These are phyloP conservation scores for Percopsis omiscomaycus DNA, from an alignment of 2,797 vertebrate species.

Conservation along the genomic window DNA sequence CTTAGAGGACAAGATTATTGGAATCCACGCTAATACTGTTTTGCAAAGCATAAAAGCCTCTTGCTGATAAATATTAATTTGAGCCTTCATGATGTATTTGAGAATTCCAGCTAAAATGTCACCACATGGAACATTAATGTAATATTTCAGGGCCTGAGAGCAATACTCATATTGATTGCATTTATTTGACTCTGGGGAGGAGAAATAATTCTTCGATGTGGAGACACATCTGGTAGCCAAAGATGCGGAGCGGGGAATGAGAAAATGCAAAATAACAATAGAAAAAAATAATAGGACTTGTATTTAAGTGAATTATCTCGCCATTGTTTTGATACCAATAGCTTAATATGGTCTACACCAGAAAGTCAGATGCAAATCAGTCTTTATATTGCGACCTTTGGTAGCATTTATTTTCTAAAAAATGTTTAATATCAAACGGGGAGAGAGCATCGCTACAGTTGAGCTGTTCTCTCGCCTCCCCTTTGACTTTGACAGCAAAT, in stretches of 20 bases:
- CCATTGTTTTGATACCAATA: conserved; percentile 80
- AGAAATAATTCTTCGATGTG: conserved; percentile 99
- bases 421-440: conserved; percentile 74
- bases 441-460: conserved; percentile 66
- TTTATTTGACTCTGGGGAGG: conserved; percentile 99
- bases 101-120: conserved; percentile 99
- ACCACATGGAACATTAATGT: conserved; percentile 99
- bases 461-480: conserved; percentile 49
- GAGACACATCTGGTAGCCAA: conserved; percentile 99
- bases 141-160: conserved; percentile 99
- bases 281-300: conserved; percentile 85
- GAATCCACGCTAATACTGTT: conserved; percentile 96
- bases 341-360: conserved; percentile 68
- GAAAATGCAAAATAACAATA: conserved; percentile 97
- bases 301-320: conserved; percentile 83
- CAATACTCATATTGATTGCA: conserved; percentile 99
- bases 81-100: conserved; percentile 99
- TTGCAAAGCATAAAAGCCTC: conserved; percentile 99
- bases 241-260: conserved; percentile 95
- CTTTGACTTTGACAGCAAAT: conserved; percentile 55
- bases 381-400: conserved; percentile 75
- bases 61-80: conserved; percentile 99
- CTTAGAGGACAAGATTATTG: conserved; percentile 78
- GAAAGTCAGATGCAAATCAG: conserved; percentile 73
- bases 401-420: conserved; percentile 80